These are phyloP conservation scores for Parauchenoglanis punctatus DNA, from an alignment of 2,797 vertebrate genomes.

Conservation along the genomic window DNA sequence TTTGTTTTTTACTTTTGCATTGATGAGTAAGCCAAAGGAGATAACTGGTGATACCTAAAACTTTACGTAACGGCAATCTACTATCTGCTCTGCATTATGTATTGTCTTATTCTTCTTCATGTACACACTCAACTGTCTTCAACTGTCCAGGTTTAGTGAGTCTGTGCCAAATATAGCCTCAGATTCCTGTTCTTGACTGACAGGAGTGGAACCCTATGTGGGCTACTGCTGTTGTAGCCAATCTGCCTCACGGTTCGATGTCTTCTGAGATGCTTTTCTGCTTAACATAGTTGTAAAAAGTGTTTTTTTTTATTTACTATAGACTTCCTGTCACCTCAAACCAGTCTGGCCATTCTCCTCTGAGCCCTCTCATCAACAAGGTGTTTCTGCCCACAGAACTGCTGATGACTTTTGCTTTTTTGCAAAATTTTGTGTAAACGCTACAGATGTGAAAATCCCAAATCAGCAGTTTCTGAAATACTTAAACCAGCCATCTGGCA, in stretches of 20 bases:
- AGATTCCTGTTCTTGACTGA: not conserved
- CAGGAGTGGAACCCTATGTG: not conserved
- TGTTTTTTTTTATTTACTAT: not conserved
- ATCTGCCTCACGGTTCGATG: not conserved
- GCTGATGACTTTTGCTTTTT: not conserved
- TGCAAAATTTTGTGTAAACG: not conserved
- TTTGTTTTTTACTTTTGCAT: not conserved
- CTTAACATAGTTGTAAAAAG: not conserved
- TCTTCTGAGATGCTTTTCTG: not conserved
- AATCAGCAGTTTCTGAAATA: constrained; percentile 13
- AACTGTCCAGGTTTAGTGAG: not conserved
- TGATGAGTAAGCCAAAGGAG: not conserved
- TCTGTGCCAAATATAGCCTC: not conserved
- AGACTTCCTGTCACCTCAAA: not conserved
- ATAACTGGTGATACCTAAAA: not conserved
- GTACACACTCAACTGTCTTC: not conserved
- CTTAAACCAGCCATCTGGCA: not conserved
- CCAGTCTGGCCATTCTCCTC: not conserved
- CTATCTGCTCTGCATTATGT: not conserved
- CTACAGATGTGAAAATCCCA: not conserved
- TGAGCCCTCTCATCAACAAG: not conserved
- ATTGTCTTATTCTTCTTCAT: not conserved
- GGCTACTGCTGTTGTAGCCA: not conserved
- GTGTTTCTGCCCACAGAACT: not conserved
- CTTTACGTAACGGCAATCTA: not conserved